Evolutionary conservation across 1,140 invertebrate genomes (phyloP).

Genomic region (Zaprionus vittiger): DNA sequence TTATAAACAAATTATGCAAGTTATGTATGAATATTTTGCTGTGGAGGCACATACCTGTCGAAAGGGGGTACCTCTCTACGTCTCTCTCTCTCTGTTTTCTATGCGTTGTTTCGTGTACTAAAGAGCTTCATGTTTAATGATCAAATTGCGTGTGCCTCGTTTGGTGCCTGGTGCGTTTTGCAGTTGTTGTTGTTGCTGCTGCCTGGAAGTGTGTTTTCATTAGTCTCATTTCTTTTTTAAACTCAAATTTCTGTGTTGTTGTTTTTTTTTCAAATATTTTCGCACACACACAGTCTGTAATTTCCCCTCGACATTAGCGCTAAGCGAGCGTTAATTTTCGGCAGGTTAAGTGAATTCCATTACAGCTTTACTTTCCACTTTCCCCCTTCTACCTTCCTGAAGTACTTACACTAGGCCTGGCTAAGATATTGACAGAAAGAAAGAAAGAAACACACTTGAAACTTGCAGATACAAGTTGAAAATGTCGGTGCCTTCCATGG

Average conservation of each 20-base stretch:
- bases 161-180: conserved; percentile 63
- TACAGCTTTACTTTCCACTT: conserved; percentile 40
- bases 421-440: conserved; percentile 1
- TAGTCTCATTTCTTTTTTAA: conserved; percentile 79
- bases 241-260: conserved; percentile 33
- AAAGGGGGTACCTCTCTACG: background rate
- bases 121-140: conserved; percentile 83
- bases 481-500: conserved; percentile 14
- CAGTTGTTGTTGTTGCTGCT: conserved; percentile 44
- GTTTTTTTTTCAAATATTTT: conserved; percentile 49
- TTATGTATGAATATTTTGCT: conserved; percentile 55
- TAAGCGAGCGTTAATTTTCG: conserved; percentile 73
- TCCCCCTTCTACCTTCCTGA: background rate
- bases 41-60: conserved; percentile 10
- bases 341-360: conserved; percentile 56
- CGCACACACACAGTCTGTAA: conserved; percentile 39
- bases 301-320: conserved; percentile 65
- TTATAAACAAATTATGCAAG: conserved; percentile 73
- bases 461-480: conserved; percentile 35
- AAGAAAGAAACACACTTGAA: conserved; percentile 22
- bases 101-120: conserved; percentile 65
- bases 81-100: background rate
- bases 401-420: conserved; percentile 13
- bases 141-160: conserved; percentile 79
- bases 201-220: conserved; percentile 74